Evolutionary conservation across 1,140 invertebrate species (phyloP).

Genomic region (Drosophila pachea): DNA sequence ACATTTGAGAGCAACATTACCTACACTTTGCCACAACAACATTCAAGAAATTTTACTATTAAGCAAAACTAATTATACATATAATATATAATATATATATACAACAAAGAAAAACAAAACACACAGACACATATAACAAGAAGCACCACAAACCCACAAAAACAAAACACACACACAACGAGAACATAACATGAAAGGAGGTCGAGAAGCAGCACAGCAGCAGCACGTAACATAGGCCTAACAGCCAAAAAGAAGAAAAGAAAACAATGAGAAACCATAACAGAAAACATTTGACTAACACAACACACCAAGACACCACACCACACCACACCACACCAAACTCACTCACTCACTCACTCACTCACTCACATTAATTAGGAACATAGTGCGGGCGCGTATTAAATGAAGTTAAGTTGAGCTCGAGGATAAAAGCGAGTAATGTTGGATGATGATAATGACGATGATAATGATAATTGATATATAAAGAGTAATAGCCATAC

Average conservation of each 20-base stretch:
- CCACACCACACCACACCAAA: slow-evolving; percentile 16
- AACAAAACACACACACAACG: slow-evolving; percentile 19
- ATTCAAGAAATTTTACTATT: slow-evolving; percentile 76
- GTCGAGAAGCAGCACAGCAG: slow-evolving; percentile 33
- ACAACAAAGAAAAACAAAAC: slow-evolving; percentile 41
- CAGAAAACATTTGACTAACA: slow-evolving; percentile 23
- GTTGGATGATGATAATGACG: slow-evolving; percentile 26
- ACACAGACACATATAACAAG: slow-evolving; percentile 40
- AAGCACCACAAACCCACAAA: slow-evolving; percentile 29
- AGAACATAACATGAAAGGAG: slow-evolving; percentile 8
- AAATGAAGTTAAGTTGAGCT: slow-evolving; percentile 27
- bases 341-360: slow-evolving; percentile 29
- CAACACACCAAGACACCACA: slow-evolving; percentile 23
- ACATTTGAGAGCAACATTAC: slow-evolving; percentile 71
- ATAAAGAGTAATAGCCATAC: slow-evolving; percentile 42
- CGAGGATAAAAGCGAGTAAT: slow-evolving; percentile 17
- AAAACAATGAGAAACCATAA: slow-evolving; percentile 11
- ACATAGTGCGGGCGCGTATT: slow-evolving; percentile 53
- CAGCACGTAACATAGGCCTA: slow-evolving; percentile 33
- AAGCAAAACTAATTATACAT: slow-evolving; percentile 76
- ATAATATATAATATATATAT: slow-evolving; percentile 76
- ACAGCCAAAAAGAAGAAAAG: slow-evolving; percentile 5
- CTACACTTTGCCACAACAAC: slow-evolving; percentile 77
- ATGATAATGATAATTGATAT: slow-evolving; percentile 26
- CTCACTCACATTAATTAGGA: slow-evolving; percentile 33